A percentile compares a stretch with the other conserved stretches of the same genome.
phyloP scores from a whole-genome alignment of 2,797 vertebrate species.

The Pseudochaenichthys georgianus region DNA sequence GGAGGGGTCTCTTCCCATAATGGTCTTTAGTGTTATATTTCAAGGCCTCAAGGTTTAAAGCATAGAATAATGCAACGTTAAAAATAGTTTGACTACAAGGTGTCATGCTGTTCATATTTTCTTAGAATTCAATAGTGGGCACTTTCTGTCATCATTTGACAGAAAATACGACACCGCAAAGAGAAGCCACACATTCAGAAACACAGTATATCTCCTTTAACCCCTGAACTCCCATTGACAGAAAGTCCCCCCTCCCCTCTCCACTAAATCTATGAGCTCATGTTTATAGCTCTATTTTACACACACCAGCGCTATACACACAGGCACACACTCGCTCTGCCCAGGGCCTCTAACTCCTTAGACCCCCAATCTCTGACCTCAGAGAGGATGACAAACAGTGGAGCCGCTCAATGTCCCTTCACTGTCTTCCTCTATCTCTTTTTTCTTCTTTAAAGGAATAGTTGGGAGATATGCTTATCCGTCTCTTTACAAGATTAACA shows the following conservation, averaged over 20 bases:
- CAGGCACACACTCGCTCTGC: constrained; percentile 13
- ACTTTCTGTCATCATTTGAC: background rate
- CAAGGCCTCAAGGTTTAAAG: background rate
- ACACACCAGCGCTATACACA: constrained; percentile 17
- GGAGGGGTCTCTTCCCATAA: constrained; percentile 9
- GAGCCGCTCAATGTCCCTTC: constrained; percentile 5
- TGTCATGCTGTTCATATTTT: constrained; percentile 9
- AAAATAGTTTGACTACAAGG: constrained; percentile 12
- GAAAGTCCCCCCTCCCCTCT: constrained; percentile 36
- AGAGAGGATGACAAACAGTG: constrained; percentile 10
- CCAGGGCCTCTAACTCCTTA: constrained; percentile 46
- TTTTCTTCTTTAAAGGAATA: constrained; percentile 20
- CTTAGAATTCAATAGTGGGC: background rate
- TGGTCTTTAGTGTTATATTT: background rate
- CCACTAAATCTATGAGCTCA: constrained; percentile 52
- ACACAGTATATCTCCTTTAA: constrained; percentile 52
- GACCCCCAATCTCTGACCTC: constrained; percentile 16
- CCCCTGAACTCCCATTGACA: constrained; percentile 39
- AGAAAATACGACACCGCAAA: constrained; percentile 22
- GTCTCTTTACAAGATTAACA: background rate
- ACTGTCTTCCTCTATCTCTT: constrained; percentile 5
- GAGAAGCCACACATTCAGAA: constrained; percentile 47
- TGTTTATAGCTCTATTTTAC: constrained; percentile 22
- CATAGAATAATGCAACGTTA: constrained; percentile 10
- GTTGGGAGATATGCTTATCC: background rate